Base-by-base conservation (phyloP, 2,888 invertebrate genomes). In the Microchrysa polita region DNA sequence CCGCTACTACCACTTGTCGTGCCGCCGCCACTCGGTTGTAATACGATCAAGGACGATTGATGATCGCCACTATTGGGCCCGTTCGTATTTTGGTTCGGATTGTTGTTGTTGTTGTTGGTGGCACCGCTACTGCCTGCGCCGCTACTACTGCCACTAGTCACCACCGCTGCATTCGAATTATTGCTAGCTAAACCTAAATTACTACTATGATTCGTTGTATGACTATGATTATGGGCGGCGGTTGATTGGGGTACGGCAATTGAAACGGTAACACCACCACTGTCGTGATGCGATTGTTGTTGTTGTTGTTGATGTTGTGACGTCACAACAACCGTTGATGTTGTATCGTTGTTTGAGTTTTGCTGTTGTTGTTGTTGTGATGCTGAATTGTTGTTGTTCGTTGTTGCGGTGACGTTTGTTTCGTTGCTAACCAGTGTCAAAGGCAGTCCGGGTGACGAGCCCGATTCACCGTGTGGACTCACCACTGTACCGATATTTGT, bases 1-100 rank as follows among this genome's bases (percentile, higher is more conserved):
- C 75, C 80, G 27, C 27, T 34, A 34, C 27, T 7, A 34, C 27
- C 7, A 5, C 27, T 7, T 7, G 4, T 7, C 4, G 4, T 7
- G 27, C 27, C 27, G 53, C 84, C 81, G 76, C 83, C 67, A 40
- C 78, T 86, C 59, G 90, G 88, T 81, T 90, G 90, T 77, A 91
- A 86, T 77, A 91, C 88, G 80, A 83, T 82, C 67, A 84, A 75
- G 71, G 84, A 81, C 67, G 80, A 79, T 75, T 78, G 80, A 77
- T 80, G 79, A 76, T 76, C 48, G 42, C 73, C 57, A 42, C 75
- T 59, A 57, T 75, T 67, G 65, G 82, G 79, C n/a, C n/a, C n/a
- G 79, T 48, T 84, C 82, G 80, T 84, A 79, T 82, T 83, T 77
- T 82, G 82, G 65, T 63, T 75, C 61, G 73, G 74, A 79, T 82